Evolutionary conservation across 2,113 vertebrate genomes (phyloP).

Genomic region (Bujurquina vittata): DNA sequence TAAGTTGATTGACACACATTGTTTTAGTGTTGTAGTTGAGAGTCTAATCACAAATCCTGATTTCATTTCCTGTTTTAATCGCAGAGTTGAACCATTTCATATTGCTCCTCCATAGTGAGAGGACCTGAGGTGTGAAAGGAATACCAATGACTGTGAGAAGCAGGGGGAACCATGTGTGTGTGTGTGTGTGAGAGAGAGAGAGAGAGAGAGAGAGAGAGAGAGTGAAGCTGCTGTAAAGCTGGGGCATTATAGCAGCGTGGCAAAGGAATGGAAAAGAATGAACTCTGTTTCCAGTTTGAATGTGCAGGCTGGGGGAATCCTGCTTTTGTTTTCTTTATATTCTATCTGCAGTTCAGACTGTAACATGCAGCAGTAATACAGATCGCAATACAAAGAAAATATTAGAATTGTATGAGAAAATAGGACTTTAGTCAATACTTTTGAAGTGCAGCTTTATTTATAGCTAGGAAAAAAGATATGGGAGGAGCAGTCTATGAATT

Average conservation of each 20-base stretch:
- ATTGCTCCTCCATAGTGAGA: constrained; percentile 58
- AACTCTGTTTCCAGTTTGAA: constrained; percentile 50
- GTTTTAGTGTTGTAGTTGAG: constrained; percentile 28
- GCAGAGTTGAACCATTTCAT: constrained; percentile 64
- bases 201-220: background rate
- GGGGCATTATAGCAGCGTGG: constrained; percentile 51
- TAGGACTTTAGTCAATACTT: background rate
- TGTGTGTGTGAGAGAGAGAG: background rate
- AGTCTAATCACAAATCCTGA: constrained; percentile 50
- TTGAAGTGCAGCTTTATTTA: background rate
- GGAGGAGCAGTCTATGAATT: background rate
- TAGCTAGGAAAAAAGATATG: background rate
- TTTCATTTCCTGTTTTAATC: constrained; percentile 67
- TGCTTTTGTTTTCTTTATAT: constrained; percentile 16
- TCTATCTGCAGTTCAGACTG: constrained; percentile 14
- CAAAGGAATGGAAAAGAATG: constrained; percentile 61
- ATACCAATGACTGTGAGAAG: constrained; percentile 74
- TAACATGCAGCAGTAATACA: background rate
- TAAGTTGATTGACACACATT: background rate
- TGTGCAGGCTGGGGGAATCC: constrained; percentile 31
- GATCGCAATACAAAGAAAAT: background rate
- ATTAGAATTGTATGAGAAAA: background rate
- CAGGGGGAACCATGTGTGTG: constrained; percentile 31
- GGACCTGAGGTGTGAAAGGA: constrained; percentile 71
- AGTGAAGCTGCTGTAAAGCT: constrained; percentile 36